These are phyloP conservation scores for Gallinago paraguaiae DNA, from an alignment of 2,113 vertebrate genomes.

Conservation along the genomic window DNA sequence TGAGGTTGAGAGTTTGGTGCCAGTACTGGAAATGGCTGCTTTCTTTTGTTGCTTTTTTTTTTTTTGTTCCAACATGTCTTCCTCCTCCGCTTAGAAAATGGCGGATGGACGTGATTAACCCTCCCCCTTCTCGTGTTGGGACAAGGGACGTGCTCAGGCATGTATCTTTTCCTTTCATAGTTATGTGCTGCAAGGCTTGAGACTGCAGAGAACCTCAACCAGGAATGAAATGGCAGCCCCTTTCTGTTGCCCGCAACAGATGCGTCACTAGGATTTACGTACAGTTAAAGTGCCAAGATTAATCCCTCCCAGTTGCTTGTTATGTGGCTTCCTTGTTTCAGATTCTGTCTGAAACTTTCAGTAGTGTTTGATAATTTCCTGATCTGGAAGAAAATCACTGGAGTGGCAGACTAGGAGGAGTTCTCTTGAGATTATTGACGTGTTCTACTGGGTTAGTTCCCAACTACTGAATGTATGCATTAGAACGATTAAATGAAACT, in stretches of 20 bases:
- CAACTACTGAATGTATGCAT: rapidly evolving
- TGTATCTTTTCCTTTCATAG: constrained; percentile 41
- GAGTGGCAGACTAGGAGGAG: not conserved
- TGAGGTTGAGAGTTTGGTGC: constrained; percentile 24
- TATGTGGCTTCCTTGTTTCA: not conserved
- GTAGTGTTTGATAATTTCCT: not conserved
- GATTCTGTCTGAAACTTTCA: not conserved
- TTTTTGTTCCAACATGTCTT: constrained; percentile 96
- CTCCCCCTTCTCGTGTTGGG: constrained; percentile 67
- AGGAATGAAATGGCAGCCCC: constrained; percentile 46
- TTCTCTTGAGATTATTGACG: not conserved
- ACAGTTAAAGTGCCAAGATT: not conserved
- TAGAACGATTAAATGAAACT: not conserved
- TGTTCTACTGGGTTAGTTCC: not conserved
- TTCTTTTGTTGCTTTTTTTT: constrained; percentile 89
- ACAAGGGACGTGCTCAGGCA: constrained; percentile 50
- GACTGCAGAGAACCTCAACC: constrained; percentile 11
- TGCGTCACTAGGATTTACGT: constrained; percentile 36
- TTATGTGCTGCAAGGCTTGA: constrained; percentile 30
- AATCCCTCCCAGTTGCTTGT: not conserved
- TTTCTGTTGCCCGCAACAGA: constrained; percentile 58
- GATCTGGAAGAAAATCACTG: not conserved
- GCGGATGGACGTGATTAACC: constrained; percentile 87
- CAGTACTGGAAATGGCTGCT: constrained; percentile 93
- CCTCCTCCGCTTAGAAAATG: constrained; percentile 94